Evolutionary conservation across 2,888 invertebrate genomes (phyloP), one percentile per base, ranked within the genome.

Genomic region (Xylota segnis): DNA sequence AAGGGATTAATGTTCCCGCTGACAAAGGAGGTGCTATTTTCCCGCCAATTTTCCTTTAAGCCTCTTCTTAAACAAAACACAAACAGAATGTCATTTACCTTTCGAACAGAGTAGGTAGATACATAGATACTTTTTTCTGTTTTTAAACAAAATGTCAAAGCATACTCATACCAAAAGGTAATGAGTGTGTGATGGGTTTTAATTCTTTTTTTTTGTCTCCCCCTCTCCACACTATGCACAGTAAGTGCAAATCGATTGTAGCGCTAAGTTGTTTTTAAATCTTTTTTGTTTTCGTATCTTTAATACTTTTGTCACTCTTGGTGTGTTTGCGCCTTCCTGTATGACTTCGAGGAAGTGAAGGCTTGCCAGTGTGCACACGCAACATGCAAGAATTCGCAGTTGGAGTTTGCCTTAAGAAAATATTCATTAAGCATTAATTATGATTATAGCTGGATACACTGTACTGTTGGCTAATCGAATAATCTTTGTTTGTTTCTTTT

Each of bases 401-500:
- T 59, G 66, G 45, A 43, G 18, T 34, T 68, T 54, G 32, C 27
- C 5, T 34, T 37, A 0, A 32, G 16, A 9, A 29, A 14, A 58
- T 54, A 23, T 52, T 32, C 14, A 34, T 74, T 40, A 40, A 52
- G 52, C 59, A 6, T 32, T 66, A 27, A 50, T 59, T 79, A 34
- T 37, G 5, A n/a, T 34, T 12, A 12, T 27, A 45, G 40, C 14
- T 7, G 37, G 23, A 16, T 3, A 37, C 12, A 45, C 23, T 56
- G 14, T 27, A 61, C 70, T 47, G 81, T 84, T 75, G 81, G 71
- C 65, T 76, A 76, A 84, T 83, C 9, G 34, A 32, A 37, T 18
- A 43, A 23, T 23, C 74, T 75, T 10, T 40, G 75, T 87, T 92
- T 89, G 91, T 93, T 93, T 94, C 94, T 93, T 96, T 96, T 87